Percentiles rank a stretch among this genome's conserved stretches.
Conservation (phyloP, 1,140 invertebrate species). For the Lasaia peninsularis region DNA sequence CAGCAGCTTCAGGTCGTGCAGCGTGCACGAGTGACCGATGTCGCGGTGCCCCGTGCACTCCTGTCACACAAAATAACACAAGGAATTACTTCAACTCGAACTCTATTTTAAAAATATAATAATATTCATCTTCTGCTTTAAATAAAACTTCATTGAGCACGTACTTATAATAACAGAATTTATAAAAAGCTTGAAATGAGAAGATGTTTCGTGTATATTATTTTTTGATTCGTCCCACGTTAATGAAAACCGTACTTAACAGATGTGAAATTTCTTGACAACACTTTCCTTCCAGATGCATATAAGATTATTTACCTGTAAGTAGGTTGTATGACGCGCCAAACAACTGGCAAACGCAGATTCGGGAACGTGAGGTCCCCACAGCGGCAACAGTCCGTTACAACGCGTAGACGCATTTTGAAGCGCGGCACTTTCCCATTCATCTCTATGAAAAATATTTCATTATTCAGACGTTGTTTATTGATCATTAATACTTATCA, state of each 20-base stretch:
- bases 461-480: too few relatives aligned
- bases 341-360: conserved; percentile 96
- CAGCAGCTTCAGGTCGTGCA: conserved; percentile 96
- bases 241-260: too few relatives aligned
- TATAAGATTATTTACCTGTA: conserved; percentile 80
- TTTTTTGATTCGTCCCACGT: too few relatives aligned
- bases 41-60: conserved; percentile 92
- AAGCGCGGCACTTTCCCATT: conserved; percentile 98
- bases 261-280: too few relatives aligned
- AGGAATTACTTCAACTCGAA: too few relatives aligned
- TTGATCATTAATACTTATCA: too few relatives aligned
- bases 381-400: conserved; percentile 96
- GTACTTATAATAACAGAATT: too few relatives aligned
- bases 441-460: conserved; percentile 81
- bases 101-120: too few relatives aligned
- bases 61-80: conserved; percentile 53
- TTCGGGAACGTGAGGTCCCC: conserved; percentile 97
- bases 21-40: conserved; percentile 90
- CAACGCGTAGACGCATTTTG: conserved; percentile 99
- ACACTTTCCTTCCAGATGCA: neutral
- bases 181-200: too few relatives aligned
- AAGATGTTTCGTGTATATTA: too few relatives aligned
- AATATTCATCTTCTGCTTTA: too few relatives aligned
- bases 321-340: conserved; percentile 91
- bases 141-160: too few relatives aligned